These are phyloP conservation scores for Phasia obesa DNA, from an alignment of 2,888 invertebrate species.

Conservation along the genomic window DNA sequence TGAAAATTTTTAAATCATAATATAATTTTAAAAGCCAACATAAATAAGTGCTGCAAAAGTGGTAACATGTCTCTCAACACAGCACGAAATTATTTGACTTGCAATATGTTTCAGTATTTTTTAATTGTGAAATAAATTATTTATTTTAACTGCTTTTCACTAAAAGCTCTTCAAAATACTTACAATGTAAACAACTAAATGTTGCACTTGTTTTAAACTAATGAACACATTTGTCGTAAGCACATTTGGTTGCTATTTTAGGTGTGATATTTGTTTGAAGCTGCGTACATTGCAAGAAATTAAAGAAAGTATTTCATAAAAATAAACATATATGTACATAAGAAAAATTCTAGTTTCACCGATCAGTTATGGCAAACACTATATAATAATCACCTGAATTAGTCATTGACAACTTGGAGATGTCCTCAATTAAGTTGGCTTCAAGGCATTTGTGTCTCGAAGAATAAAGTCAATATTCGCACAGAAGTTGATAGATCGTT, in stretches of 20 bases:
- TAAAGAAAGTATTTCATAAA: too few species aligned
- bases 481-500: too few species aligned
- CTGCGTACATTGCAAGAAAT: constrained; percentile 9
- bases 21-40: too few species aligned
- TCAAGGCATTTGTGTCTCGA: too few species aligned
- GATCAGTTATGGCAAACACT: too few species aligned
- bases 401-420: too few species aligned
- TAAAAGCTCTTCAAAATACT: constrained; percentile 36
- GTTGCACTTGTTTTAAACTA: constrained; percentile 68
- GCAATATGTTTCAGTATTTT: constrained; percentile 30
- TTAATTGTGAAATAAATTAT: constrained; percentile 51
- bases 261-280: constrained; percentile 3
- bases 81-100: constrained; percentile 31
- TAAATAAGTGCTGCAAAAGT: constrained; percentile 18
- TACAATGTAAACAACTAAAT: neutral
- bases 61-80: constrained; percentile 64
- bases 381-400: too few species aligned
- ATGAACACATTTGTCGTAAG: constrained; percentile 67
- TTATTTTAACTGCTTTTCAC: constrained; percentile 40
- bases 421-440: too few species aligned
- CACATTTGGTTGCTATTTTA: constrained; percentile 47
- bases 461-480: too few species aligned
- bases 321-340: too few species aligned
- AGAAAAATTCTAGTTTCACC: too few species aligned
- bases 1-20: too few species aligned